A percentile compares a stretch with the other conserved stretches of the same genome.
These are phyloP conservation scores for Drosophila formosana DNA, from an alignment of 2,888 invertebrate species.

Conservation along the genomic window DNA sequence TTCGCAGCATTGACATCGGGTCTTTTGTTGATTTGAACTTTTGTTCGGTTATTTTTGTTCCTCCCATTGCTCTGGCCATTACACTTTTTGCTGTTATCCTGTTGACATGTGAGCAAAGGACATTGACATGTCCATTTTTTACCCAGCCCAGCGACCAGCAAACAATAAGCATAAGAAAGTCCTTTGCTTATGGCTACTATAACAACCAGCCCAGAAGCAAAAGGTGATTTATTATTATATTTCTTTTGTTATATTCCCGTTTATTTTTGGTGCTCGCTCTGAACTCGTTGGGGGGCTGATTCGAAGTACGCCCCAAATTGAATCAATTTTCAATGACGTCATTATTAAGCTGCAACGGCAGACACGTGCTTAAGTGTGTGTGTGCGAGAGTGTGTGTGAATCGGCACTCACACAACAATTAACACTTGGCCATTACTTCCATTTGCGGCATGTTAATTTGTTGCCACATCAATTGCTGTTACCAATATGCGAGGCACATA, in stretches of 20 bases:
- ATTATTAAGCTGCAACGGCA: constrained; percentile 56
- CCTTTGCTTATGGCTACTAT: constrained; percentile 32
- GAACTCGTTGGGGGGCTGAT: neutral
- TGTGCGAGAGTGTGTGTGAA: constrained; percentile 24
- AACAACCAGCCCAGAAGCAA: constrained; percentile 31
- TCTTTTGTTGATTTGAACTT: constrained; percentile 68
- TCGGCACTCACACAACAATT: constrained; percentile 67
- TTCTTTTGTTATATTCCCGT: constrained; percentile 14
- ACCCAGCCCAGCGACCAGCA: constrained; percentile 32
- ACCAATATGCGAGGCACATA: constrained; percentile 74
- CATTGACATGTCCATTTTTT: constrained; percentile 78
- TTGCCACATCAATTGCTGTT: constrained; percentile 82
- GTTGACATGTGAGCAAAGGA: constrained; percentile 68
- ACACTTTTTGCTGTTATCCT: constrained; percentile 59
- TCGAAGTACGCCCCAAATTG: constrained; percentile 28
- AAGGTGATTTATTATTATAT: constrained; percentile 62
- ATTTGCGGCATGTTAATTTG: constrained; percentile 84
- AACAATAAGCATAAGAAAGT: constrained; percentile 29
- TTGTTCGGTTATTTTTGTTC: constrained; percentile 39
- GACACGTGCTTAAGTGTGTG: constrained; percentile 25
- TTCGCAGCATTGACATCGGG: constrained; percentile 40
- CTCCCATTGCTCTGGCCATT: constrained; percentile 19
- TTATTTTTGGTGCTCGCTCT: constrained; percentile 12
- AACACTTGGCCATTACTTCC: constrained; percentile 82
- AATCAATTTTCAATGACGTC: constrained; percentile 63